Percentiles rank a stretch among this genome's conserved stretches.
Evolutionary conservation across 2,113 vertebrate species (phyloP).

Genomic region (Nicator chloris): DNA sequence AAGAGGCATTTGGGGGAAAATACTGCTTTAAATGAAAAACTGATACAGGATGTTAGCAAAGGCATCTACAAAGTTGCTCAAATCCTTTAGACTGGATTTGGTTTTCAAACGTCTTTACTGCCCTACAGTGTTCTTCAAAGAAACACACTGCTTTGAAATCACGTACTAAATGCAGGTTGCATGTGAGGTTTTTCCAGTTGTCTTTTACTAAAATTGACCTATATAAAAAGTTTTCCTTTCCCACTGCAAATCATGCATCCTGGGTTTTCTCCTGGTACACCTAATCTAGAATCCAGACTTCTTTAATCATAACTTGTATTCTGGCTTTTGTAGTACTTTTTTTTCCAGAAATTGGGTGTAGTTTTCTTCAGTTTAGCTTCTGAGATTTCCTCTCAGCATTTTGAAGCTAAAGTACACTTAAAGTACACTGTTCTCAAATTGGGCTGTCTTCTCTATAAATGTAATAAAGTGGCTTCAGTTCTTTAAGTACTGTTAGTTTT

Average conservation of each 20-base stretch:
- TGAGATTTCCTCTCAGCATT: constrained; percentile 17
- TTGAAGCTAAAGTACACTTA: not conserved
- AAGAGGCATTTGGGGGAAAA: not conserved
- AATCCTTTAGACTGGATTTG: constrained; percentile 31
- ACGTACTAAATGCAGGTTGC: not conserved
- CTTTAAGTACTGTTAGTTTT: not conserved
- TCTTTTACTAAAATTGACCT: not conserved
- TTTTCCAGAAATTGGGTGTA: not conserved
- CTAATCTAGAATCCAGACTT: not conserved
- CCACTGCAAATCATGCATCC: not conserved
- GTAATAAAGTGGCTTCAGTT: not conserved
- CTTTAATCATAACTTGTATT: not conserved
- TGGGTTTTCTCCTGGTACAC: not conserved
- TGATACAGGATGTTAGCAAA: constrained; percentile 42
- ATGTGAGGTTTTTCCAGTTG: not conserved
- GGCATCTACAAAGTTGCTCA: constrained; percentile 35
- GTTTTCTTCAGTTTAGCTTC: not conserved
- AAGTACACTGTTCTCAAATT: not conserved
- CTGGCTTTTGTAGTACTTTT: not conserved
- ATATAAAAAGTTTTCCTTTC: not conserved
- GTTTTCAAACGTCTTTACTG: not conserved
- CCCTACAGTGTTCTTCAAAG: constrained; percentile 3
- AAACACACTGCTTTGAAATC: constrained; percentile 24
- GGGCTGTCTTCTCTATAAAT: not conserved
- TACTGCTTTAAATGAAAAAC: constrained; percentile 48